Evolutionary conservation across 2,888 invertebrate species (phyloP), one percentile per base, ranked within the genome.

Genomic region (Clostera curtula): DNA sequence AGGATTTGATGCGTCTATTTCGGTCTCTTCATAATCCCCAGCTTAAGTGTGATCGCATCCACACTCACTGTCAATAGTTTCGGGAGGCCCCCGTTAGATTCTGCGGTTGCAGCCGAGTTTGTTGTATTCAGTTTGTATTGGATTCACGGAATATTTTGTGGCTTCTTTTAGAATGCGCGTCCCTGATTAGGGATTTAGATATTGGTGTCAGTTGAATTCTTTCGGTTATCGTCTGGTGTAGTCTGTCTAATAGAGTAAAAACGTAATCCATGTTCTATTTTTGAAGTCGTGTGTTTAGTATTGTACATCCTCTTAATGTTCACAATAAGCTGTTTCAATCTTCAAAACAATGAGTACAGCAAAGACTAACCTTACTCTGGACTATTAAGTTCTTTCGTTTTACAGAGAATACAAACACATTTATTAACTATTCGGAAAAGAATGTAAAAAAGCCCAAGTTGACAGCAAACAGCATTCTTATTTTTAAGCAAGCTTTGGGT

Each of bases 1-100:
- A 62, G 83, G 76, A 82, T 83, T 79, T 72, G 68, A 79, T 72
- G 71, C 80, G 74, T 82, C 83, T 83, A 83, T 83, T 83, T 83
- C 70, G 82, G 83, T 80, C 79, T 75, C 71, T 70, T 82, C 77
- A 79, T 82, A 83, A 83, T 82, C 82, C 82, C 60, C 27, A 61
- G 80, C 76, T 83, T 83, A 83, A 75, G 74, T 69, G 67, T 79
- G 83, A 83, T 83, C 77, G 82, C 76, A 76, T 79, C 83, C 83
- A 82, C 80, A 80, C 79, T 75, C 75, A 74, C 82, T 82, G 83
- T 83, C 83, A 82, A 83, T 83, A 83, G 83, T 83, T 83, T 77
- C 61, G 67, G 77, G 77, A 74, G 76, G 71, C 68, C 72, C 60
- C 63, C 60, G 72, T 67, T 71, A 72, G 75, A 76, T 79, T 76